Evolutionary conservation across 2,888 invertebrate species (phyloP).

Genomic region (Diarsia brunnea): DNA sequence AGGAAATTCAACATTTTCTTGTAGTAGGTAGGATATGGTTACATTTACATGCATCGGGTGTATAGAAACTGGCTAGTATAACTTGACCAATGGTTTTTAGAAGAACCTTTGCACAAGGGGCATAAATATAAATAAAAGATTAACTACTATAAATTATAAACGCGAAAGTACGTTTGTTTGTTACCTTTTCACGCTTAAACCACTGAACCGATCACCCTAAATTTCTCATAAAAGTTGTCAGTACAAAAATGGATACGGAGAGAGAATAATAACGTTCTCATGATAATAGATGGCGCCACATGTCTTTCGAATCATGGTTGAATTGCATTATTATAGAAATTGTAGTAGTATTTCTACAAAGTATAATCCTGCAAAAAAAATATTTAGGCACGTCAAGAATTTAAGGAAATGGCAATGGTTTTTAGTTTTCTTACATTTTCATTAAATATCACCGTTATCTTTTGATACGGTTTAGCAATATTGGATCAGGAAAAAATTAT

Average conservation of each 20-base stretch:
- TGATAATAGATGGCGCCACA: too few relatives aligned
- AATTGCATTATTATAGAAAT: too few relatives aligned
- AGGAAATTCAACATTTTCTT: conserved; percentile 58
- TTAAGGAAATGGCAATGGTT: neutral
- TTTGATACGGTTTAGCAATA: neutral
- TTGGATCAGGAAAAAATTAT: neutral
- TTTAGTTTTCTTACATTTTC: neutral
- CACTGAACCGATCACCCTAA: too few relatives aligned
- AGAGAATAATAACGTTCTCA: too few relatives aligned
- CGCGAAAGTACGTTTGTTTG: too few relatives aligned
- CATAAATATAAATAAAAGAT: neutral
- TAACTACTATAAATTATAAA: too few relatives aligned
- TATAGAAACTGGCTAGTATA: neutral
- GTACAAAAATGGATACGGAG: too few relatives aligned
- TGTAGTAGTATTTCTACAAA: too few relatives aligned
- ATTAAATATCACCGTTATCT: neutral
- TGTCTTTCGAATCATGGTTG: too few relatives aligned
- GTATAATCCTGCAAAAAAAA: neutral
- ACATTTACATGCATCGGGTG: conserved; percentile 60
- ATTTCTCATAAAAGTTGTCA: too few relatives aligned
- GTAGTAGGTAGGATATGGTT: conserved; percentile 26
- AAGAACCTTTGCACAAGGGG: neutral
- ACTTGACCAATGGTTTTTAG: conserved; percentile 7
- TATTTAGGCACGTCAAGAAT: neutral
- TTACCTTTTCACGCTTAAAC: too few relatives aligned